Conservation (phyloP, 1,140 invertebrate species). For the Uloborus diversus region DNA sequence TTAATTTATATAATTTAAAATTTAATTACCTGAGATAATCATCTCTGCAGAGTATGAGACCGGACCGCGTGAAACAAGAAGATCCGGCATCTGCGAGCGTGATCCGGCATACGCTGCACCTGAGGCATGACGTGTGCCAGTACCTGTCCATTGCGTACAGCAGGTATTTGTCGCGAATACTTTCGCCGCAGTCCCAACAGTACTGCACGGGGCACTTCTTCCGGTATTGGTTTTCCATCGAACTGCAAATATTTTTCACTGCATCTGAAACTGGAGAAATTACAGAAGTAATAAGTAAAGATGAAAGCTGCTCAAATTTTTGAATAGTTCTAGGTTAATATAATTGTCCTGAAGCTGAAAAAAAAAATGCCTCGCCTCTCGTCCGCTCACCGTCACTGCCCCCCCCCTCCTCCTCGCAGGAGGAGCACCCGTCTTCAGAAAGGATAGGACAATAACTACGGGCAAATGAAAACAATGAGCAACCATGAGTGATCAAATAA, state of each 20-base stretch:
- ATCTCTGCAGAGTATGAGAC: constrained; percentile 43
- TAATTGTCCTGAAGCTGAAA: too few relatives aligned
- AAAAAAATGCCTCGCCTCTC: too few relatives aligned
- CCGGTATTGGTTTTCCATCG: constrained; percentile 28
- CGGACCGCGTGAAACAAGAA: constrained; percentile 23
- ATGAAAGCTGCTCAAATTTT: too few relatives aligned
- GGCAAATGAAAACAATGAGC: too few relatives aligned
- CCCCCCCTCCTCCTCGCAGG: too few relatives aligned
- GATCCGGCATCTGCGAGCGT: constrained; percentile 26
- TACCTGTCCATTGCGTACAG: constrained; percentile 36
- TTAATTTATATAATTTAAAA: too few relatives aligned
- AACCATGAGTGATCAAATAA: too few relatives aligned
- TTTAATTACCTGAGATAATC: constrained; percentile 42
- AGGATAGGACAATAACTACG: too few relatives aligned
- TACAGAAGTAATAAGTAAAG: background rate
- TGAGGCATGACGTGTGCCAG: constrained; percentile 37
- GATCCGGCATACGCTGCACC: constrained; percentile 42
- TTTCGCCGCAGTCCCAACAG: constrained; percentile 44
- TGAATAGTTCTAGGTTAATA: too few relatives aligned
- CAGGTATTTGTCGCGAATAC: constrained; percentile 34
- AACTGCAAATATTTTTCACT: background rate
- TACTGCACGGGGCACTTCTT: constrained; percentile 20
- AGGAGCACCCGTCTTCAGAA: too few relatives aligned
- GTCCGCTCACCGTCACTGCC: too few relatives aligned
- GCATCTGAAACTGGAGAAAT: background rate